Percentiles rank a stretch among this genome's conserved stretches.
phyloP scores from a whole-genome alignment of 2,888 invertebrate species.

The Cerastis rubricosa region DNA sequence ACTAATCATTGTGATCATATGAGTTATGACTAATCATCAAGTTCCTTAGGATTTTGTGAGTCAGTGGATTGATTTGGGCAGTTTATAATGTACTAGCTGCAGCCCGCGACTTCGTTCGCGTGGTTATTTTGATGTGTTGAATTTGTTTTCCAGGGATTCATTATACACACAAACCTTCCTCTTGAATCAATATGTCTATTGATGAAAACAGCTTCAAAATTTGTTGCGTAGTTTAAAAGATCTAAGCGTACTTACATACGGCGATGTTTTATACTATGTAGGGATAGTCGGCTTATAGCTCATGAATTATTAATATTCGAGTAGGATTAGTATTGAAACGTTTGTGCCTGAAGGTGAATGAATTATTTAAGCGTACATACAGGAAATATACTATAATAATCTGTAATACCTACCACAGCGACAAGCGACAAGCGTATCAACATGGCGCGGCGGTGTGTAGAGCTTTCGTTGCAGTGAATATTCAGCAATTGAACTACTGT shows the following conservation, averaged over 20 bases:
- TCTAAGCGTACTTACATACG: no score
- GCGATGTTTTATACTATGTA: no score
- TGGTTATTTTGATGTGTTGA: no score
- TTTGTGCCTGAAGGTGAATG: neutral
- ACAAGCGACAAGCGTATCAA: neutral
- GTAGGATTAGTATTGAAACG: neutral
- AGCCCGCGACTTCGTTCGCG: no score
- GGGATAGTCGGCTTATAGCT: no score
- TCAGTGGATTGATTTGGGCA: conserved; percentile 4
- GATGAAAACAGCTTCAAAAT: no score
- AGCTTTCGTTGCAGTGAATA: neutral
- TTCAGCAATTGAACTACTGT: neutral
- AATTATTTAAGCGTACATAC: neutral
- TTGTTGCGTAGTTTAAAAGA: no score
- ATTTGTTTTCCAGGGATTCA: no score
- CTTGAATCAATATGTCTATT: no score
- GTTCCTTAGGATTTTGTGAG: conserved; percentile 30
- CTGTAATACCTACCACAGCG: neutral
- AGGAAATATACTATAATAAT: no score
- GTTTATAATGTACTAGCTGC: neutral
- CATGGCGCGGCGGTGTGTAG: neutral
- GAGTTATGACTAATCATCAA: conserved; percentile 64
- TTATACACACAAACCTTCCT: no score
- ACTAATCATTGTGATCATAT: conserved; percentile 59
- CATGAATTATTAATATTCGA: no score